These are phyloP conservation scores for Ophion ellenae DNA, from an alignment of 2,888 invertebrate species.

Conservation along the genomic window DNA sequence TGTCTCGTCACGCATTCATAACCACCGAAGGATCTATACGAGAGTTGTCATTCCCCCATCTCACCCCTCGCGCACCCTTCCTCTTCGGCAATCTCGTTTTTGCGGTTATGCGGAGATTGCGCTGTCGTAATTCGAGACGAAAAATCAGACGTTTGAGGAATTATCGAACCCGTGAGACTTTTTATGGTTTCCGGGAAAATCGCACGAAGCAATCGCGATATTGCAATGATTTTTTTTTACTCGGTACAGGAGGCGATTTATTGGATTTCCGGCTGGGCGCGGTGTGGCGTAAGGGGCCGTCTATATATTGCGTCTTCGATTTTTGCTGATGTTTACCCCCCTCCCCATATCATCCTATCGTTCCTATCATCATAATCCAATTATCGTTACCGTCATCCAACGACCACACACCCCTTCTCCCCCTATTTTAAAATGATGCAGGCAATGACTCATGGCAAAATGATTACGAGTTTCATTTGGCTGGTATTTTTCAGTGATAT, in stretches of 20 bases:
- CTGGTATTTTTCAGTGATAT: no score
- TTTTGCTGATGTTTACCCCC: no score
- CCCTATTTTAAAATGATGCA: no score
- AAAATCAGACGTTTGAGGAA: conserved; percentile 33
- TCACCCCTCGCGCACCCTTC: background rate
- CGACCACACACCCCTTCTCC: no score
- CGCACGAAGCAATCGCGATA: background rate
- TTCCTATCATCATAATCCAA: no score
- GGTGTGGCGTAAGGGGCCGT: no score
- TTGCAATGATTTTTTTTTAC: conserved; percentile 5
- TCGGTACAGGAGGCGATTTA: background rate
- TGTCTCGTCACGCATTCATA: conserved; percentile 32
- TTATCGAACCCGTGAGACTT: conserved; percentile 29
- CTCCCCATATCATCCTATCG: no score
- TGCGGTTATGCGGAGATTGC: background rate
- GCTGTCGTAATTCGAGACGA: conserved; percentile 26
- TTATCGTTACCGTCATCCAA: no score
- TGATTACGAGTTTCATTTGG: no score
- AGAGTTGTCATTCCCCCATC: conserved; percentile 20
- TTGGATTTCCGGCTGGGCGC: background rate
- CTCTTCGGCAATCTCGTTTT: conserved; percentile 15
- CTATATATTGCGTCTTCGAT: no score
- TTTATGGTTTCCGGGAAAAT: background rate
- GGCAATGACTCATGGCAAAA: no score
- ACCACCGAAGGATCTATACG: conserved; percentile 33